Evolutionary conservation across 2,797 vertebrate genomes (phyloP).

Genomic region (Peromyscus attwateri): DNA sequence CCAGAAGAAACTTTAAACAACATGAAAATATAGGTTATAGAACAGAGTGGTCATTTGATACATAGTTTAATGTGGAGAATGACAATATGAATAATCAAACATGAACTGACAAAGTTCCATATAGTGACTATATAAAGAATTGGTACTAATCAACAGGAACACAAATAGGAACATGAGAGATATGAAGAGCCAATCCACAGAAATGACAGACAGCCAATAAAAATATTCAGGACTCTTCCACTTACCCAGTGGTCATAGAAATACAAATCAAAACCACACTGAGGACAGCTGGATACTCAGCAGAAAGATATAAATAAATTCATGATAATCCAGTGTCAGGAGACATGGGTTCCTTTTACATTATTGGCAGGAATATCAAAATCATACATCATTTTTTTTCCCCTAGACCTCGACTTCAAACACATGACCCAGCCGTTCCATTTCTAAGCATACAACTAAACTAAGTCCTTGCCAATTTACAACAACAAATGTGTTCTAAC

Average conservation of each 20-base stretch:
- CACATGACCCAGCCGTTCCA: neutral
- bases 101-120: neutral
- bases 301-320: neutral
- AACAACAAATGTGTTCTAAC: neutral
- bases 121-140: neutral
- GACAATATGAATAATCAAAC: neutral
- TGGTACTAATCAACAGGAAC: neutral
- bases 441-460: neutral
- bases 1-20: neutral
- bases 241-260: neutral
- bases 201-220: neutral
- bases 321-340: neutral
- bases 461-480: neutral
- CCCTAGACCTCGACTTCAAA: neutral
- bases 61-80: neutral
- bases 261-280: neutral
- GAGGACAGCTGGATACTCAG: neutral
- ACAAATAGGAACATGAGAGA: neutral
- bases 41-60: neutral
- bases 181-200: neutral
- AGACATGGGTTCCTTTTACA: neutral
- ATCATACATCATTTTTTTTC: too few relatives aligned
- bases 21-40: neutral
- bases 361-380: neutral
- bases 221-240: neutral